A percentile compares a stretch with the other conserved stretches of the same genome.
Conservation (phyloP, 2,113 vertebrate genomes). For the Rhagologus leucostigma region DNA sequence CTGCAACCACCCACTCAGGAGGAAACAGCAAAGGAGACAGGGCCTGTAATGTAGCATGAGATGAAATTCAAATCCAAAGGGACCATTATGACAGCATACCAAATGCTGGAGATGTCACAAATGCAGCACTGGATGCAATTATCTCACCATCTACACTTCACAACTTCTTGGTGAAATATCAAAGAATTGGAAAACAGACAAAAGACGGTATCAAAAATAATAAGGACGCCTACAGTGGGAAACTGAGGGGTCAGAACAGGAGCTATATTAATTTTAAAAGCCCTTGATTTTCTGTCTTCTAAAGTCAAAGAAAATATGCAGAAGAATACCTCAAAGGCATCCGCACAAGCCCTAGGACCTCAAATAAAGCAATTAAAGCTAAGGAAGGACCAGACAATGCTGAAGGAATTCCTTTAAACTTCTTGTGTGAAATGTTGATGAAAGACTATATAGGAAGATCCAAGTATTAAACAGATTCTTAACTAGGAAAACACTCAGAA, state of each 20-base stretch:
- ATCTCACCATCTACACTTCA: not conserved
- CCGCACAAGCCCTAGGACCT: not conserved
- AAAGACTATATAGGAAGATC: not conserved
- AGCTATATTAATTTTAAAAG: not conserved
- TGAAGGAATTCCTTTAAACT: constrained; percentile 33
- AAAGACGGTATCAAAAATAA: not conserved
- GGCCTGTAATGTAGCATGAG: not conserved
- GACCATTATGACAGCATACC: not conserved
- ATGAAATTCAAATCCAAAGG: not conserved
- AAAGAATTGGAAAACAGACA: not conserved
- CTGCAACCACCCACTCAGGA: not conserved
- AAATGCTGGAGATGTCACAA: not conserved
- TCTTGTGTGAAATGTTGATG: not conserved
- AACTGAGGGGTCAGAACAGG: not conserved
- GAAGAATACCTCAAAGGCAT: constrained; percentile 6
- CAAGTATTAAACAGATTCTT: not conserved
- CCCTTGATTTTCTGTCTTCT: not conserved
- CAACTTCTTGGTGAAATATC: not conserved
- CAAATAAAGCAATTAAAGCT: constrained; percentile 24
- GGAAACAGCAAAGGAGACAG: not conserved
- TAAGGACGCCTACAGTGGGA: not conserved
- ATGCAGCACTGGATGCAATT: not conserved
- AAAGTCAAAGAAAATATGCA: constrained; percentile 31
- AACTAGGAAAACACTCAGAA: not conserved
- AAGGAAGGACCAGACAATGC: not conserved